Evolutionary conservation across 2,113 vertebrate species (phyloP), one percentile per base, ranked within the genome.

Genomic region (Rhodinocichla rosea): DNA sequence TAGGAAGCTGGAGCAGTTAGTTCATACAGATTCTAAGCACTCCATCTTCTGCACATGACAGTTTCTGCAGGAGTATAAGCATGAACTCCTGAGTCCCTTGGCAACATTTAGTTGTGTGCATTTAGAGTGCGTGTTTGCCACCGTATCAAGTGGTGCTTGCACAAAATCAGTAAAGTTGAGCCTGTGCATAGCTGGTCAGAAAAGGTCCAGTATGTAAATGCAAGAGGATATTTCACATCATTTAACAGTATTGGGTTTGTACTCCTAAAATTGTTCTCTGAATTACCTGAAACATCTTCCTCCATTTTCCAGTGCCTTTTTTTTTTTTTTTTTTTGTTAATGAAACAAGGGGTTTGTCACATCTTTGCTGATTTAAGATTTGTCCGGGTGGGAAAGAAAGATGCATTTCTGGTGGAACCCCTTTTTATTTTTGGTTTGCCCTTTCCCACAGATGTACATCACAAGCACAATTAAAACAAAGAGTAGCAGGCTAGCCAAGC

Each of bases 381-480:
- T 83, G 10, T 56, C 39, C 4, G 0, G 10, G 18, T 74, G 27
- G 59, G 45, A 79, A 82, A n/a, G 18, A 30, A 82, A n/a, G 16
- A 22, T 24, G 6, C 1, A 1, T 57, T 87, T 88, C 55, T 33
- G 33, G 28, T 62, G 50, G 71, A 74, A 69, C 19, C 13, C 3
- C 13, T 15, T 80, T 33, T 76, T 30, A 92, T 44, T 49, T 89
- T 49, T 47, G 15, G 6, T 52, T 73, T 95, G 23, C 30, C 5
- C 40, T 96, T 70, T 70, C 7, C 97, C 97, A 97, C 98, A 99
- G 99, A 99, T 99, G 99, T 99, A 99, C 98, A 99, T 99, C 98
- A 99, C 99, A 96, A 99, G 99, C 98, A 99, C 99, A 95, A 99
- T 99, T 97, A 99, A 98, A 97, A 99, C 99, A 5, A 99, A 99